These are phyloP conservation scores for Neodon shergylaensis DNA, from an alignment of 2,113 vertebrate genomes.

Conservation along the genomic window DNA sequence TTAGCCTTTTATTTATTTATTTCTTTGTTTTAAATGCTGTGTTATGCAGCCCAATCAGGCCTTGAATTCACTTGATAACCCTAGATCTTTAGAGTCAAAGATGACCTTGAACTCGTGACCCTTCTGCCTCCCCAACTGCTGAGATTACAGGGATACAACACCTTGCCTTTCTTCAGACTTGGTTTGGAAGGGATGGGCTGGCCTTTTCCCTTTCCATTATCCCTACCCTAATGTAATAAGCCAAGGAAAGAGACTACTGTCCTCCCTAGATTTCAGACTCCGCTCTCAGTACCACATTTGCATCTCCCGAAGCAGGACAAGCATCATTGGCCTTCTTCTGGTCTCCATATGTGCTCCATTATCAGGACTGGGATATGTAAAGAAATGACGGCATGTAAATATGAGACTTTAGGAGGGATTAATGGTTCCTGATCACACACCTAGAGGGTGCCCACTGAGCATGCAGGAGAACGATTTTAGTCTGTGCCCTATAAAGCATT, in stretches of 20 bases:
- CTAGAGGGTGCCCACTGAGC: not conserved
- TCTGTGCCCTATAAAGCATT: slow-evolving; percentile 36
- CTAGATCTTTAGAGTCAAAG: not conserved
- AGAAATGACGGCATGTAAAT: not conserved
- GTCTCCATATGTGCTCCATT: not conserved
- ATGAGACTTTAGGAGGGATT: not conserved
- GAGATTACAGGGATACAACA: not conserved
- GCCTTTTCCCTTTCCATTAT: not conserved
- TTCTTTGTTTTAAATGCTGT: not conserved
- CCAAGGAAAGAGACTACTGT: not conserved
- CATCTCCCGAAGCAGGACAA: not conserved
- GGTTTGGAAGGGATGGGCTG: not conserved
- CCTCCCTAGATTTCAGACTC: slow-evolving; percentile 1
- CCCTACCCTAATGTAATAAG: not conserved
- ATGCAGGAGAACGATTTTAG: not conserved
- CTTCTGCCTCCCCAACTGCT: not conserved
- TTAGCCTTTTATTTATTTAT: not conserved
- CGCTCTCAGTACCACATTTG: not conserved
- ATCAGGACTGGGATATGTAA: not conserved
- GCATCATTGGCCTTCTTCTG: not conserved
- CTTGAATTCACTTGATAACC: not conserved
- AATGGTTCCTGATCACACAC: not conserved
- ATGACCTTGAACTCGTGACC: not conserved
- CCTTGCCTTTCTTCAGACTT: not conserved
- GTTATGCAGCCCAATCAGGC: not conserved